phyloP scores from a whole-genome alignment of 2,888 invertebrate genomes.

The Augiades crinisus region DNA sequence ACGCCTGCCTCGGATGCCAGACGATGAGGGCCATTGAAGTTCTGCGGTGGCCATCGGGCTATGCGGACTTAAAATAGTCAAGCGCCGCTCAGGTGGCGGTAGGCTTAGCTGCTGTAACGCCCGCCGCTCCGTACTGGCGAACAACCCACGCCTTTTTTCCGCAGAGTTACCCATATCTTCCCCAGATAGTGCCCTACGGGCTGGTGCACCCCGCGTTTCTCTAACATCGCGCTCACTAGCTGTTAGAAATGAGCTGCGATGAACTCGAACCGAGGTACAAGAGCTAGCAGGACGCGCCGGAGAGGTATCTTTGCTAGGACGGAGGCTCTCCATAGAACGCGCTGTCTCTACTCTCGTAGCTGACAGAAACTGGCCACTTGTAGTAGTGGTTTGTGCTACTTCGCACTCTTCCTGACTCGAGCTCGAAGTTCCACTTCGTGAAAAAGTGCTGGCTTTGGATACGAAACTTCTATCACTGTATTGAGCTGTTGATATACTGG shows the following conservation, averaged over 20 bases:
- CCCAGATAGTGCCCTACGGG: slow-evolving; percentile 83
- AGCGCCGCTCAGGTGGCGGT: slow-evolving; percentile 84
- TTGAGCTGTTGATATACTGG: slow-evolving; percentile 69
- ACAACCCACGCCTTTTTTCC: slow-evolving; percentile 84
- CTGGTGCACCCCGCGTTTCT: slow-evolving; percentile 84
- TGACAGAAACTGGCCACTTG: slow-evolving; percentile 78
- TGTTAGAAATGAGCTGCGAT: slow-evolving; percentile 83
- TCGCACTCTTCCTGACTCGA: slow-evolving; percentile 87
- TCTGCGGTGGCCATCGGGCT: slow-evolving; percentile 86
- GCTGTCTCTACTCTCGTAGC: slow-evolving; percentile 82
- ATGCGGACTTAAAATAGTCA: slow-evolving; percentile 91
- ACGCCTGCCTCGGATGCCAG: slow-evolving; percentile 82
- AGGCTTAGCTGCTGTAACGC: slow-evolving; percentile 86
- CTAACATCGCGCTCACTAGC: slow-evolving; percentile 86
- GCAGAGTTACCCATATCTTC: slow-evolving; percentile 83
- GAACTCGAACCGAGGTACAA: slow-evolving; percentile 70
- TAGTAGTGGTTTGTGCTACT: slow-evolving; percentile 69
- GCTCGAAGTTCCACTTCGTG: slow-evolving; percentile 83
- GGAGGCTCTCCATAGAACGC: slow-evolving; percentile 87
- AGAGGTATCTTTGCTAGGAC: slow-evolving; percentile 78
- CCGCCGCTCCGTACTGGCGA: slow-evolving; percentile 84
- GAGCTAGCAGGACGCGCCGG: slow-evolving; percentile 79
- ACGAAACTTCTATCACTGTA: slow-evolving; percentile 74
- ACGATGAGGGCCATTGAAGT: slow-evolving; percentile 82
- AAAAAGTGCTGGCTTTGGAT: slow-evolving; percentile 78